Percentiles rank a stretch among this genome's conserved stretches.
Evolutionary conservation across 2,888 invertebrate species (phyloP).

Genomic region (Heliconius cydno): DNA sequence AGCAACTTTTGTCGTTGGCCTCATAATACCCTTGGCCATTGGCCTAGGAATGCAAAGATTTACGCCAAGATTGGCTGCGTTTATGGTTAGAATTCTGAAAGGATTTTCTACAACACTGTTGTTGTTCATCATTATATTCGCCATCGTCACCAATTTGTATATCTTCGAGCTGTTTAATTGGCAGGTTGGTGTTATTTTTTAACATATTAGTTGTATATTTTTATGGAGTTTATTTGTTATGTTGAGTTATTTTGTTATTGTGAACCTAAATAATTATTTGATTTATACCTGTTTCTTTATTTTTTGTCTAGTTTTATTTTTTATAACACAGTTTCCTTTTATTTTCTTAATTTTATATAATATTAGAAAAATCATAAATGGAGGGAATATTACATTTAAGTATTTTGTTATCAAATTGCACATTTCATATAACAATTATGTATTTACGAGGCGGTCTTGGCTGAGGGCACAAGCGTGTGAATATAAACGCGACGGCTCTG

Average conservation of each 20-base stretch:
- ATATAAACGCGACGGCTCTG: no score
- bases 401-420: no score
- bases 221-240: background rate
- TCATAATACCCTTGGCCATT: slow-evolving; percentile 88
- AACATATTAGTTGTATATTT: no score
- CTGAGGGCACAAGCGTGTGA: no score
- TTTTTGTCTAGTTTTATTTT: no score
- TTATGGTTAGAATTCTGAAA: slow-evolving; percentile 91
- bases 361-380: no score
- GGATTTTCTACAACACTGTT: slow-evolving; percentile 91
- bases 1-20: slow-evolving; percentile 87
- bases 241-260: background rate
- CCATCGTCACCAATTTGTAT: slow-evolving; percentile 94
- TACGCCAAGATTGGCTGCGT: slow-evolving; percentile 86
- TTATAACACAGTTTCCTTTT: no score
- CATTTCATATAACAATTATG: no score
- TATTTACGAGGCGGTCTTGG: no score
- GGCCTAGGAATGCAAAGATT: slow-evolving; percentile 86
- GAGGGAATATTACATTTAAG: no score
- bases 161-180: slow-evolving; percentile 94
- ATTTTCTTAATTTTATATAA: no score
- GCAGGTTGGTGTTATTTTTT: slow-evolving; percentile 84
- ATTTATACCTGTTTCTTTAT: no score
- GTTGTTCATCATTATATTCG: slow-evolving; percentile 92
- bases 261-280: background rate